Conservation (phyloP, 1,140 invertebrate species). For the Laodelphax striatellus region DNA sequence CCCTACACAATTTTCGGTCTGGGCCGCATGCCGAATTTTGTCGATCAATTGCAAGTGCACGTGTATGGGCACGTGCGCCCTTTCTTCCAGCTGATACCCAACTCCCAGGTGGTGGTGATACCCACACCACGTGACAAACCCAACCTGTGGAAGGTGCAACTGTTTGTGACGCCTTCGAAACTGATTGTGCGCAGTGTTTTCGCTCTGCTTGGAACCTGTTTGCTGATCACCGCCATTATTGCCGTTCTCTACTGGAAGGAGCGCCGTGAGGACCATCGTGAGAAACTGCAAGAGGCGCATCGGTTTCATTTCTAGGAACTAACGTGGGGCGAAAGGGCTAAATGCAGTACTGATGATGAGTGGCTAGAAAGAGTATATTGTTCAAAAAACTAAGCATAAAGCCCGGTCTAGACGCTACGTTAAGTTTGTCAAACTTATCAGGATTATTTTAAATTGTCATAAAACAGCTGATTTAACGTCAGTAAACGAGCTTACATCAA, state of each 20-base stretch:
- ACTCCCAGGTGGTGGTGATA: slow-evolving; percentile 93
- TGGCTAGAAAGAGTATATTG: background rate
- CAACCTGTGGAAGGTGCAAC: slow-evolving; percentile 75
- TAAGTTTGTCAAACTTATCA: no score
- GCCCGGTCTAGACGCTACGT: no score
- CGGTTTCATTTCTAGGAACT: slow-evolving; percentile 74
- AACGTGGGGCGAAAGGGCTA: slow-evolving; percentile 32
- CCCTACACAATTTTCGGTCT: slow-evolving; percentile 93
- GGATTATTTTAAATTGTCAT: no score
- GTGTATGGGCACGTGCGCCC: slow-evolving; percentile 52
- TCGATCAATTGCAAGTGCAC: slow-evolving; percentile 79
- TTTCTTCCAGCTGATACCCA: slow-evolving; percentile 92
- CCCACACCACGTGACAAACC: slow-evolving; percentile 71
- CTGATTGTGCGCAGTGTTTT: slow-evolving; percentile 84
- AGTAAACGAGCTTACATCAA: no score
- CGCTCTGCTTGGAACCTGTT: slow-evolving; percentile 76
- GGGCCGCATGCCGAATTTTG: slow-evolving; percentile 93
- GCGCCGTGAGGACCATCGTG: slow-evolving; percentile 78
- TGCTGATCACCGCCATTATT: slow-evolving; percentile 76
- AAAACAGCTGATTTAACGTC: no score
- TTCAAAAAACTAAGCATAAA: no score
- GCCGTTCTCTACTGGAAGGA: slow-evolving; percentile 87
- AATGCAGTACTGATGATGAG: background rate
- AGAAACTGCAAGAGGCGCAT: slow-evolving; percentile 76
- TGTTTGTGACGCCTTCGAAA: slow-evolving; percentile 94